Conservation (phyloP, 2,888 invertebrate species). For the Drosophila testacea region DNA sequence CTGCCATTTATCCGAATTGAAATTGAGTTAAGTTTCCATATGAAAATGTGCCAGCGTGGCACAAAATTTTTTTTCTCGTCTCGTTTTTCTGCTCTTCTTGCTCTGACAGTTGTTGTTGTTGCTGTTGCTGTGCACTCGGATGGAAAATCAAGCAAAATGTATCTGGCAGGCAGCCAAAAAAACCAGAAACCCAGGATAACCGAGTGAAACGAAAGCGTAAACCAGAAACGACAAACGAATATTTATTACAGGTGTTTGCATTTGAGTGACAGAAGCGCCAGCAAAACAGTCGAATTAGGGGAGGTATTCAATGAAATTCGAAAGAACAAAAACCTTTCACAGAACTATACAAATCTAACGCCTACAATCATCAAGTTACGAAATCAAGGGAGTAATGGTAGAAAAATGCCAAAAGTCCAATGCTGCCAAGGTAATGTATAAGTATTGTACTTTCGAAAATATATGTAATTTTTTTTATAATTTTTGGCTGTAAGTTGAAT, state of each 20-base stretch:
- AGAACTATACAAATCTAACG: conserved; percentile 29
- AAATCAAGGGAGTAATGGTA: conserved; percentile 44
- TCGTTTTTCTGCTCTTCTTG: conserved; percentile 14
- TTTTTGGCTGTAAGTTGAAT: too few species aligned
- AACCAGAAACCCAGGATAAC: conserved; percentile 37
- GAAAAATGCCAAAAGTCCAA: conserved; percentile 6
- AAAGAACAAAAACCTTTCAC: conserved; percentile 15
- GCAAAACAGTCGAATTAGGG: conserved; percentile 48
- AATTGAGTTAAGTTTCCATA: conserved; percentile 52
- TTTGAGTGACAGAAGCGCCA: conserved; percentile 71
- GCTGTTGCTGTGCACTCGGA: conserved; percentile 57
- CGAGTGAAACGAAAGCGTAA: conserved; percentile 46
- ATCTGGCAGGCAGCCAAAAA: conserved; percentile 70
- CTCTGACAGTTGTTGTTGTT: conserved; percentile 2
- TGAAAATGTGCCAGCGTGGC: conserved; percentile 68
- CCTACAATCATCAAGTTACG: conserved; percentile 7
- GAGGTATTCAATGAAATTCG: conserved; percentile 25
- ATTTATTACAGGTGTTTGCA: conserved; percentile 79
- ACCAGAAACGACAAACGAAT: conserved; percentile 74
- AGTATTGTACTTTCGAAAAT: background rate
- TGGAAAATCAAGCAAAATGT: conserved; percentile 78
- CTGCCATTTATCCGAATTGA: conserved; percentile 30
- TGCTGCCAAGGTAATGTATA: background rate
- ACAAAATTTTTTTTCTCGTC: conserved; percentile 29
- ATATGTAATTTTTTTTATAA: too few species aligned